Evolutionary conservation across 1,140 invertebrate species (phyloP), one percentile per base, ranked within the genome.

Genomic region (Sipha flava): DNA sequence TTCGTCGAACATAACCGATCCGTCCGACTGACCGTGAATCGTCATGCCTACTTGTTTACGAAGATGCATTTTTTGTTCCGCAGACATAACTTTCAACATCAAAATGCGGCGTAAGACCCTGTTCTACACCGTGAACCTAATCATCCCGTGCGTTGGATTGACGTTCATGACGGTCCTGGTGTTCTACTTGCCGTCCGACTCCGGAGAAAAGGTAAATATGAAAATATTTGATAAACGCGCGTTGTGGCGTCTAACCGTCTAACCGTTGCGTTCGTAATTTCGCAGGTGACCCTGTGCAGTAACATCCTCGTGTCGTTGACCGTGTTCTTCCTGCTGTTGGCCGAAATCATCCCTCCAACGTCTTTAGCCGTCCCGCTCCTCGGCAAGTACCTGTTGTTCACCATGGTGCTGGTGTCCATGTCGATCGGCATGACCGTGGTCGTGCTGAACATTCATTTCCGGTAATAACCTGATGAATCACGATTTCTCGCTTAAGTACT

Each of bases 371-470:
- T 99, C 82, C 97, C 97, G n/a, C 87, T 99, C 72, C 91, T 99
- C 79, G 96, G 97, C 81, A 98, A 98, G 89, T 96, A 96, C 86
- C 88, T 94, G 72, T 88, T 99, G 79, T 99, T 99, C 88, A 99
- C 97, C 31, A 98, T 99, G 96, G 95, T 98, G 82, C 88, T 99
- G 81, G 96, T 99, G 75, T 97, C 96, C 23, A 88, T 98, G 77
- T 98, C 96, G 81, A 98, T 99, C 82, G 94, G 95, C 89, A 94
- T 97, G 84, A 98, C 97, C 21, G 97, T 99, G 64, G 95, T 95
- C 83, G 95, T 98, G 37, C 89, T 99, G 77, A 99, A 99, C 86
- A 94, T 99, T 62, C 95, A 99, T 86, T 99, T 98, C 87, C 92
- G 97, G 93, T 98, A 90, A 89, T 4, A 40, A 4, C 88, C 88